Percentiles rank a stretch among this genome's conserved stretches.
Evolutionary conservation across 2,113 vertebrate species (phyloP).

Genomic region (Edolisoma coerulescens): DNA sequence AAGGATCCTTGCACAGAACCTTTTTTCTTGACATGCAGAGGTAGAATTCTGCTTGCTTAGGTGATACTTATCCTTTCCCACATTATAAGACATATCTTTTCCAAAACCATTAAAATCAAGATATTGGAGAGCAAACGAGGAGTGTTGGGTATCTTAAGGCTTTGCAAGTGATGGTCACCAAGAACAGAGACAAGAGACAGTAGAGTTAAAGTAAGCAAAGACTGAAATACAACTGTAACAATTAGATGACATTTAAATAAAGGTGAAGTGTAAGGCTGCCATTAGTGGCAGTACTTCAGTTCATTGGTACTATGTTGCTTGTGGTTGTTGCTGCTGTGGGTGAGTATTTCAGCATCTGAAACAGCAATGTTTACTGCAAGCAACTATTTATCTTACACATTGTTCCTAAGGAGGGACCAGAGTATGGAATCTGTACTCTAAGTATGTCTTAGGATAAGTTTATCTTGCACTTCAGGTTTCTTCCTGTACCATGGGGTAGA

Average conservation of each 20-base stretch:
- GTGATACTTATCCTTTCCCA: background rate
- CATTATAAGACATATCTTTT: background rate
- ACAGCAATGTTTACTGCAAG: background rate
- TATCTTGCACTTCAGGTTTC: background rate
- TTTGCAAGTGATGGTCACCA: background rate
- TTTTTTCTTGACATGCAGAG: background rate
- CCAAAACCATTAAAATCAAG: background rate
- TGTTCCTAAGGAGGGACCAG: background rate
- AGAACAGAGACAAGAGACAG: background rate
- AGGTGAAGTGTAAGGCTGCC: background rate
- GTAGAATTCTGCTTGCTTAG: background rate
- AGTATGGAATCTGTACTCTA: background rate
- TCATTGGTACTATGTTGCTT: background rate
- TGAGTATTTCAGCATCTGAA: background rate
- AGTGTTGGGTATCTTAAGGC: background rate
- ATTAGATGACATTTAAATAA: background rate
- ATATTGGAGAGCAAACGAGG: background rate
- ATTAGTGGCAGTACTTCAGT: background rate
- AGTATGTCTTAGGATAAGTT: background rate
- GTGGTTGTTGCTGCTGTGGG: background rate
- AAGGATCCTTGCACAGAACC: background rate
- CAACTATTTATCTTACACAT: background rate
- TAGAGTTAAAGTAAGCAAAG: background rate
- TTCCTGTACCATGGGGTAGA: background rate
- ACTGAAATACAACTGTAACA: background rate